phyloP scores from a whole-genome alignment of 2,888 invertebrate species.

The Dolomedes plantarius region DNA sequence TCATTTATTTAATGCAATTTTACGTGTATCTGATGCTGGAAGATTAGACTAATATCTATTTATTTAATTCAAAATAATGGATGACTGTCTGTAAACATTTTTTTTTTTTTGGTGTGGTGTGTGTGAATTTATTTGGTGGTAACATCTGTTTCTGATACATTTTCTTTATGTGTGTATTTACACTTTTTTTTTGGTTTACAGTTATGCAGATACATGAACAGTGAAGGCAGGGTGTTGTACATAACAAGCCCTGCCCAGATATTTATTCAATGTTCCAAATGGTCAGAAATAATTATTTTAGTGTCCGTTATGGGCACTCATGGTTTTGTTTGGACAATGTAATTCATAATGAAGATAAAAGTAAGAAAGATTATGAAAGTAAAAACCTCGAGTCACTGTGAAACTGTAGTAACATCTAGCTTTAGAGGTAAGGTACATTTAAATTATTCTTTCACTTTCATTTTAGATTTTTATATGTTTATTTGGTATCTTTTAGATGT shows the following conservation, averaged over 20 bases:
- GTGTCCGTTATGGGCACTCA: slow-evolving; percentile 63
- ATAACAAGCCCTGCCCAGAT: slow-evolving; percentile 56
- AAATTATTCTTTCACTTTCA: background rate
- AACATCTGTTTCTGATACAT: too few relatives aligned
- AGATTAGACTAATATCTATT: too few relatives aligned
- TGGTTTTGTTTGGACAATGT: slow-evolving; percentile 48
- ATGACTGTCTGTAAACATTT: too few relatives aligned
- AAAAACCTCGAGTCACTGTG: slow-evolving; percentile 64
- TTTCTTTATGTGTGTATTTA: too few relatives aligned
- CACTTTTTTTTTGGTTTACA: slow-evolving; percentile 17
- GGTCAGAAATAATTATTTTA: slow-evolving; percentile 31
- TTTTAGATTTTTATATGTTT: too few relatives aligned
- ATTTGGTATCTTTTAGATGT: too few relatives aligned
- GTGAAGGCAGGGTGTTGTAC: slow-evolving; percentile 68
- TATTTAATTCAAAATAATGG: too few relatives aligned
- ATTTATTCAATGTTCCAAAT: slow-evolving; percentile 49
- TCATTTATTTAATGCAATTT: too few relatives aligned
- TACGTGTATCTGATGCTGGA: too few relatives aligned
- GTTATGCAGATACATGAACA: slow-evolving; percentile 64
- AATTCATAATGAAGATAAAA: slow-evolving; percentile 68
- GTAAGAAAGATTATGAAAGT: slow-evolving; percentile 60
- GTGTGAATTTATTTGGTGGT: too few relatives aligned
- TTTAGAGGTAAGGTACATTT: slow-evolving; percentile 52
- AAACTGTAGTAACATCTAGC: slow-evolving; percentile 69
- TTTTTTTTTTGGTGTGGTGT: too few relatives aligned